Conservation (phyloP, 2,797 vertebrate genomes). For the Takifugu rubripes region DNA sequence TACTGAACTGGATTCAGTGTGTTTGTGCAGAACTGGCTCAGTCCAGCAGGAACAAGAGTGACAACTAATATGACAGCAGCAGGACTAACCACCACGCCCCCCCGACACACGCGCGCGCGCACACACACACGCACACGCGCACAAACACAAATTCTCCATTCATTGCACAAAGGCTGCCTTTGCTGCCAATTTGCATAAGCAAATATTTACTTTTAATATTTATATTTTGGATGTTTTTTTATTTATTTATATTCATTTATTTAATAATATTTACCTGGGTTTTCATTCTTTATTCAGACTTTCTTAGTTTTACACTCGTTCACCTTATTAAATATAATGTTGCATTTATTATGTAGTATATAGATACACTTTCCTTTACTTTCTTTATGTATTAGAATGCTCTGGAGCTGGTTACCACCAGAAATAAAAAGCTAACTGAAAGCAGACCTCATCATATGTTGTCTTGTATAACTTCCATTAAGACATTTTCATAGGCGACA, state of each 20-base stretch:
- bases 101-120: neutral
- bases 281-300: neutral
- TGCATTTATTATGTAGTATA: too few relatives aligned
- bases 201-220: too few relatives aligned
- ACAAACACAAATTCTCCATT: too few relatives aligned
- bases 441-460: too few relatives aligned
- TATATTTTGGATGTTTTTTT: too few relatives aligned
- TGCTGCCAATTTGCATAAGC: neutral
- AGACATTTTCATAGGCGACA: too few relatives aligned
- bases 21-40: conserved; percentile 87
- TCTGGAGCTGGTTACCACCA: neutral
- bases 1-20: conserved; percentile 81
- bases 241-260: too few relatives aligned
- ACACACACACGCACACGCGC: too few relatives aligned
- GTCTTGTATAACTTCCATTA: too few relatives aligned
- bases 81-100: neutral
- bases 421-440: neutral
- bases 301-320: neutral
- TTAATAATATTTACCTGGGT: neutral
- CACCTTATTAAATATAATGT: too few relatives aligned
- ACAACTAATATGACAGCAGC: conserved; percentile 36
- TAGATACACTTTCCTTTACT: neutral
- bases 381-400: neutral
- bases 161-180: neutral
- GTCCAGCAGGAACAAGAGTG: conserved; percentile 98